Base-by-base conservation (phyloP, 2,797 vertebrate species). In the Pangasius macronema region DNA sequence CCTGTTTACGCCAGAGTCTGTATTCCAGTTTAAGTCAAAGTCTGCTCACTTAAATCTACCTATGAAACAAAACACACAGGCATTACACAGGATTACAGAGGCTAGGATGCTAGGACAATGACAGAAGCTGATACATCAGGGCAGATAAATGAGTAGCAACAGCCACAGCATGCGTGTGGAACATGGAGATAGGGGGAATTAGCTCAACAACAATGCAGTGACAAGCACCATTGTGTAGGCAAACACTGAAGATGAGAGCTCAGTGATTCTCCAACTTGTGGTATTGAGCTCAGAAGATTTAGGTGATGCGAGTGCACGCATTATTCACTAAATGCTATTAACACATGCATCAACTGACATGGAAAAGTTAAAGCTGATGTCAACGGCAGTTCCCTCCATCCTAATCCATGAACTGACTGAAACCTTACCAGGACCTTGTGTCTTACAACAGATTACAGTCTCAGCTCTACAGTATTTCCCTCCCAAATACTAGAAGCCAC, bases 271-370 rank as follows among this genome's bases (percentile, higher is more conserved):
- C 94, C 95, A 91, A 96, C 96, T 96, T 96, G 95, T 96, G 90
- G 95, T 94, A 95, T 88, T 93, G 92, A 89, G 86, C 87, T 86
- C 85, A 90, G 93, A 46, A 94, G 94, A 95, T 93, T 55, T 90
- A 91, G 91, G 91, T 89, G 92, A 94, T 93, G 93, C 89, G 93
- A 92, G 93, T 94, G 86, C 84, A 92, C 84, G 92, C 76, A 95
- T 96, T 96, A 95, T 96, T 94, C 84, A 83, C 92, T 92, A 96
- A 96, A 96, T 96, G 94, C 95, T 95, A 96, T 96, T 95, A 96
- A 94, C 94, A 94, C 93, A 94, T 95, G 95, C 94, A 94, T 94
- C 88, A 91, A 93, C 93, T 91, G 91, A 93, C 91, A 91, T 95
- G 95, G 95, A 95, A 95, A 96, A 95, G 95, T 95, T 94, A 59